phyloP scores from a whole-genome alignment of 1,140 invertebrate species.

The Diplogasteroides magnus region DNA sequence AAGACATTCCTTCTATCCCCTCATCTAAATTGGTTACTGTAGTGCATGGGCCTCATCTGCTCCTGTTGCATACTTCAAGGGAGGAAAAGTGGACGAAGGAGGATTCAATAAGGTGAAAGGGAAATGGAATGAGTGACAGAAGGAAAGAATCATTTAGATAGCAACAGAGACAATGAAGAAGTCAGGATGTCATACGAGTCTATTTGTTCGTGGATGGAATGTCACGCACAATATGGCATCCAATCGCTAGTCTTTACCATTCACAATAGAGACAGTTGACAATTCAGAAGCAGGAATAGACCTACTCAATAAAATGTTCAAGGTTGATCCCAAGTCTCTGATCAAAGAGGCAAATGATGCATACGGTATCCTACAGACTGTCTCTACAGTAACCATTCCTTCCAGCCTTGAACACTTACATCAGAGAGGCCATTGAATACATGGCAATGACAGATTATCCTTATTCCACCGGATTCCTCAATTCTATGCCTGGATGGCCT shows the following conservation, averaged over 20 bases:
- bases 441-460: slow-evolving; percentile 61
- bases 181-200: background rate
- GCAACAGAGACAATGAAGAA: background rate
- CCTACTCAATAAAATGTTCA: background rate
- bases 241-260: background rate
- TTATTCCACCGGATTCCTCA: slow-evolving; percentile 58
- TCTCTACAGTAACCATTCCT: background rate
- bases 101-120: background rate
- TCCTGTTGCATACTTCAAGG: background rate
- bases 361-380: background rate
- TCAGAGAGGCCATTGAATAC: slow-evolving; percentile 35
- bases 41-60: background rate
- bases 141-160: background rate
- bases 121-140: background rate
- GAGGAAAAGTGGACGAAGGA: background rate
- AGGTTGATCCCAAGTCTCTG: background rate
- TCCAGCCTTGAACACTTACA: background rate
- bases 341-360: background rate
- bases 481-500: slow-evolving; percentile 59
- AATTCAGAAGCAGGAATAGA: background rate
- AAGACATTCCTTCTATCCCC: too few relatives aligned
- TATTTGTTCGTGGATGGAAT: background rate
- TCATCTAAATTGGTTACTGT: too few relatives aligned
- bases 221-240: background rate
- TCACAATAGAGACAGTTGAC: too few relatives aligned